Evolutionary conservation across 2,113 vertebrate genomes (phyloP).

Genomic region (Erythrolamprus reginae): DNA sequence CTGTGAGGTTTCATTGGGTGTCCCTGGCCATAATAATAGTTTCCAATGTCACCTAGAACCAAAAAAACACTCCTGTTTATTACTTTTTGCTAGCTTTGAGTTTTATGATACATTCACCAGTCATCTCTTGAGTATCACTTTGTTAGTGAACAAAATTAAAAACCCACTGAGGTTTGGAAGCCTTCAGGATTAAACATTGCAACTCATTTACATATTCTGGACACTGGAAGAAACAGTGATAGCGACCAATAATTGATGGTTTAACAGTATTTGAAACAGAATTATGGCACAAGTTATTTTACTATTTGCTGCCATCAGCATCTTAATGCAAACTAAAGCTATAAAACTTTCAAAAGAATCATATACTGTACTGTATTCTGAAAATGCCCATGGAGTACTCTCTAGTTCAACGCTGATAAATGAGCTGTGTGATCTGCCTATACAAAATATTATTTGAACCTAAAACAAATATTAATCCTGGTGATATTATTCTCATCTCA

Average conservation of each 20-base stretch:
- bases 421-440: background rate
- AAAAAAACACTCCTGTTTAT: conserved; percentile 19
- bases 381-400: background rate
- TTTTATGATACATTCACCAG: background rate
- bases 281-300: background rate
- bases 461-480: background rate
- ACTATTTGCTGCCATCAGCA: background rate
- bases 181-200: background rate
- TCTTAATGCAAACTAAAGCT: background rate
- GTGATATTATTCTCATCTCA: background rate
- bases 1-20: conserved; percentile 83
- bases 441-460: background rate
- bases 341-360: background rate
- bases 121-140: background rate
- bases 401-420: background rate
- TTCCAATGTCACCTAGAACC: conserved; percentile 79
- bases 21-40: conserved; percentile 82
- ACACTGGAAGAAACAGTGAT: background rate
- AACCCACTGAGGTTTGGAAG: background rate
- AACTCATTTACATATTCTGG: background rate
- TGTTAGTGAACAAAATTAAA: background rate
- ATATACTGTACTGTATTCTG: too few relatives aligned
- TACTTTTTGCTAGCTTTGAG: background rate
- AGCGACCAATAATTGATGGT: background rate
- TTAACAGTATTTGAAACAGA: background rate